Evolutionary conservation across 2,797 vertebrate genomes (phyloP), one percentile per base, ranked within the genome.

Genomic region (Gallirallus australis): DNA sequence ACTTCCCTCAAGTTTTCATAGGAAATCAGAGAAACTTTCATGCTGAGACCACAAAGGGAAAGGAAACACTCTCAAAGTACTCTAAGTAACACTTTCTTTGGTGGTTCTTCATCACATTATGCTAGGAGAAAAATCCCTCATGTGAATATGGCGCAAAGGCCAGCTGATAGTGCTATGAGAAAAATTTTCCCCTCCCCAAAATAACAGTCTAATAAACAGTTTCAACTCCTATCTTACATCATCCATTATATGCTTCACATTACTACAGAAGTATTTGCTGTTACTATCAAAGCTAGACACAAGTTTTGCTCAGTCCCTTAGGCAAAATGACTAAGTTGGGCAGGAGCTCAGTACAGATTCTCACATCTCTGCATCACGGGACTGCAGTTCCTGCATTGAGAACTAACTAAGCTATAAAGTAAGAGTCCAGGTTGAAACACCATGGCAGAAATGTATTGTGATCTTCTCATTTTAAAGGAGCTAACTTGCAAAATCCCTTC

Each of bases 241-340:
- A 42, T 50, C 80, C 39, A 40, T 92, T 92, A 39, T 23, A 87
- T 15, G 13, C 45, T 76, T 83, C 72, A 37, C 4, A 4, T 63
- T 83, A 85, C 71, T 78, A 79, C 66, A 87, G n/a, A 92, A 89
- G 68, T 54, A 94, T 86, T 77, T 90, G 63, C 60, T 93, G 61
- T 64, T 86, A 48, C 71, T 94, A 70, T 70, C 63, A 88, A 60
- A 89, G 65, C 24, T 21, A 94, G 39, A 85, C 56, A 50, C 28
- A 77, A 85, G 30, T 81, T 89, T 72, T 82, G 45, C 73, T 91
- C 18, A 18, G 24, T 30, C 82, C 87, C 85, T 88, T 50, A 82
- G 77, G 87, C 72, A 95, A 91, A 93, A 87, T 30, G 4, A 83
- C 45, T 75, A 81, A 76, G 47, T 73, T 88, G 37, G 85, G 57